phyloP scores from a whole-genome alignment of 2,797 vertebrate genomes.

The Characodon lateralis region DNA sequence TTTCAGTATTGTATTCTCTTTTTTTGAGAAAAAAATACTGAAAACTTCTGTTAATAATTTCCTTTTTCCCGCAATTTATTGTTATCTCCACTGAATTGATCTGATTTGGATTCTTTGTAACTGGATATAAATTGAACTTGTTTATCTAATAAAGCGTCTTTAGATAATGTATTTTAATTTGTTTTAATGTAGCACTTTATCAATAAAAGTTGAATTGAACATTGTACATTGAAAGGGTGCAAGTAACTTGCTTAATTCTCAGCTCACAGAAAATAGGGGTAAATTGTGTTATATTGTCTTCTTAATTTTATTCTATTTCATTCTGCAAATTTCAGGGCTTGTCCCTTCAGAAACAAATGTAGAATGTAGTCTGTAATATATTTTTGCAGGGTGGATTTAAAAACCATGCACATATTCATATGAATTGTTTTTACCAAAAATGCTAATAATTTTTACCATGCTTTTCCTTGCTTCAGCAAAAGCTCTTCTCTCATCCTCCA shows the following conservation, averaged over 20 bases:
- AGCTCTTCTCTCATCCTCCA: slow-evolving; percentile 92
- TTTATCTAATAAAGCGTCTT: not conserved
- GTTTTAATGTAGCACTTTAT: not conserved
- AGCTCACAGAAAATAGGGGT: not conserved
- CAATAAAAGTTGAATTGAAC: not conserved
- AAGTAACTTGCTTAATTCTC: not conserved
- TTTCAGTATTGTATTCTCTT: not conserved
- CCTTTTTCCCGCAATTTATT: not conserved
- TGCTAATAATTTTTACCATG: slow-evolving; percentile 82
- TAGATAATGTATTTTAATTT: not conserved
- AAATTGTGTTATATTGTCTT: not conserved
- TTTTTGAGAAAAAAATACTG: not conserved
- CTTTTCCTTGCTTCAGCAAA: slow-evolving; percentile 96
- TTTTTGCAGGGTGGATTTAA: not conserved
- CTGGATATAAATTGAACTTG: not conserved
- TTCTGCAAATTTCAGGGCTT: not conserved
- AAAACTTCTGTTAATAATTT: not conserved
- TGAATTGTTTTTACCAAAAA: not conserved
- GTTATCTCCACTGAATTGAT: not conserved
- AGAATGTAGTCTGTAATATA: not conserved
- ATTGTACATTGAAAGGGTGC: not conserved
- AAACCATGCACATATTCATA: not conserved
- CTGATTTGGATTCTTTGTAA: not conserved
- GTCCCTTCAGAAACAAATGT: not conserved
- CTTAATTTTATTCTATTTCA: not conserved